These are phyloP conservation scores for Epinotia nisella DNA, from an alignment of 2,888 invertebrate species.

Conservation along the genomic window DNA sequence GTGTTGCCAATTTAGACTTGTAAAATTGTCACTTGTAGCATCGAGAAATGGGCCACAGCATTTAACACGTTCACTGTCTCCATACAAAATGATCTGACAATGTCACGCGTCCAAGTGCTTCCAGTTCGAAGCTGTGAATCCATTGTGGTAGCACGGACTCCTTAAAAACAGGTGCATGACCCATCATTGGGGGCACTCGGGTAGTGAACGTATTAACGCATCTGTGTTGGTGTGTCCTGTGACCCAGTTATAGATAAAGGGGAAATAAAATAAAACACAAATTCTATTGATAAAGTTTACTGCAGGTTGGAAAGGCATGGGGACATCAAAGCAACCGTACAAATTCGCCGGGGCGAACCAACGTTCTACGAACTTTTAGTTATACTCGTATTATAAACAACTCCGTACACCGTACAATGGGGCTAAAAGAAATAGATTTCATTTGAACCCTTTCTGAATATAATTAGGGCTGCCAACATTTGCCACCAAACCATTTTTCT, in stretches of 20 bases:
- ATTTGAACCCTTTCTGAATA: not conserved
- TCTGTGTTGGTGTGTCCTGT: not conserved
- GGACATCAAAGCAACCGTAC: constrained; percentile 65
- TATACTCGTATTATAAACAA: constrained; percentile 35
- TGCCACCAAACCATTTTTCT: not conserved
- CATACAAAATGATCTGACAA: no score
- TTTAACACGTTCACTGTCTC: no score
- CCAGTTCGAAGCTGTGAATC: no score
- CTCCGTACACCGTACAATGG: constrained; percentile 25
- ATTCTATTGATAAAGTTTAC: constrained; percentile 61
- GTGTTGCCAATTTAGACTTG: no score
- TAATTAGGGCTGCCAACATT: not conserved
- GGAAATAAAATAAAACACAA: constrained; percentile 51
- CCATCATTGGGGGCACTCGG: no score
- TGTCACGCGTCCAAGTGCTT: no score
- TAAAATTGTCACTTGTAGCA: no score
- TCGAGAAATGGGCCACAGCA: no score
- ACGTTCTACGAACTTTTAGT: constrained; percentile 39
- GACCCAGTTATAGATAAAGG: constrained; percentile 42
- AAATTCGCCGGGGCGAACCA: constrained; percentile 50
- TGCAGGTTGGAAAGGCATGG: constrained; percentile 66
- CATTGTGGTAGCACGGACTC: no score
- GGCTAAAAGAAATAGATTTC: not conserved
- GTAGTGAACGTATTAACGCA: no score
- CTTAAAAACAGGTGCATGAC: no score